Evolutionary conservation across 2,113 vertebrate species (phyloP).

Genomic region (Argyrosomus japonicus): DNA sequence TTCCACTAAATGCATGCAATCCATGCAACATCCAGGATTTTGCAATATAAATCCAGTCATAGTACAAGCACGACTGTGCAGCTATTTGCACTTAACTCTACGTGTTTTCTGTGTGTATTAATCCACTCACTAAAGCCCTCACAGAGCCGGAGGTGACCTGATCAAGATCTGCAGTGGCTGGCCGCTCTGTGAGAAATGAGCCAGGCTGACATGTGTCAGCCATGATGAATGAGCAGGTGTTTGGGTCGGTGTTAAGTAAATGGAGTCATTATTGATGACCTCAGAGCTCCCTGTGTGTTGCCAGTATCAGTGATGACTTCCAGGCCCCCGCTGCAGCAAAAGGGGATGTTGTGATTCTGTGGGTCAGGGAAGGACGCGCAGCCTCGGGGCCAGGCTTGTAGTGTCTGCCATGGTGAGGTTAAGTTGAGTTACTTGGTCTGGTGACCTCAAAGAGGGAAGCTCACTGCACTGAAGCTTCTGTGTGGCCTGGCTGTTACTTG

Average conservation of each 20-base stretch:
- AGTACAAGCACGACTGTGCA: background rate
- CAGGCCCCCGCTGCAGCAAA: conserved; percentile 61
- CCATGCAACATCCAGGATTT: background rate
- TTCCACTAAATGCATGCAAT: background rate
- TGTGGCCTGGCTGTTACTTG: conserved; percentile 20
- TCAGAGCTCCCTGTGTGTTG: conserved; percentile 64
- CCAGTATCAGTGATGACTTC: conserved; percentile 70
- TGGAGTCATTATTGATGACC: conserved; percentile 80
- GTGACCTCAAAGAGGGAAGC: conserved; percentile 67
- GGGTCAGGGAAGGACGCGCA: conserved; percentile 56
- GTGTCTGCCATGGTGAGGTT: conserved; percentile 56
- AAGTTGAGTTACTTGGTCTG: conserved; percentile 47
- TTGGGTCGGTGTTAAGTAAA: conserved; percentile 78
- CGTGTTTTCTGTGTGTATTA: conserved; percentile 36
- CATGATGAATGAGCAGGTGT: conserved; percentile 77
- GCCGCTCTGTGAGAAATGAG: conserved; percentile 65
- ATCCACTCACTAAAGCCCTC: conserved; percentile 37
- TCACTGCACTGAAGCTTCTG: conserved; percentile 43
- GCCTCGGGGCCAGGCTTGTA: conserved; percentile 47
- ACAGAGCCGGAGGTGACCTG: conserved; percentile 68
- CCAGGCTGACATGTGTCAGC: conserved; percentile 71
- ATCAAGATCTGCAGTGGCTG: conserved; percentile 55
- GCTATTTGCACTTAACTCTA: conserved; percentile 30
- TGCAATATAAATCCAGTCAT: conserved; percentile 27
- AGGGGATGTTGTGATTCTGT: conserved; percentile 63